Evolutionary conservation across 2,113 vertebrate genomes (phyloP), one percentile per base, ranked within the genome.

Genomic region (Triplophysa dalaica): DNA sequence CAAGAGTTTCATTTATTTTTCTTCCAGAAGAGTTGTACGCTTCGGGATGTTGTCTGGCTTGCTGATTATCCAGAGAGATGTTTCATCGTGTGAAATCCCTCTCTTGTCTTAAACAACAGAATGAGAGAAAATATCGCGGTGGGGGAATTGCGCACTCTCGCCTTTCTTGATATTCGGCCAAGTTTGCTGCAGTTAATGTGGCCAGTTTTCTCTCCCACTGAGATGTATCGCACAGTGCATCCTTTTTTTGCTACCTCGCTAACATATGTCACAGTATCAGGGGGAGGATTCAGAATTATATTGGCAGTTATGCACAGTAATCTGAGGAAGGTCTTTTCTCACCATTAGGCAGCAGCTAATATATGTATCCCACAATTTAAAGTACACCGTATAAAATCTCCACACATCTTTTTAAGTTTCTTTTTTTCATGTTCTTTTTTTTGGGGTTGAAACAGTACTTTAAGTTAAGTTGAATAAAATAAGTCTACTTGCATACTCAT

Each of bases 1-100:
- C 88, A 91, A 84, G 67, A 87, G 87, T 88, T 88, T 85, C 75
- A 88, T 90, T 91, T 89, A 90, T 91, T 91, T 92, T 91, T 83
- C 85, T 92, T 89, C 41, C 60, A 85, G 84, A 86, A 85, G 88
- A 89, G 86, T 2, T 88, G 69, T 90, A 89, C 87, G 89, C 87
- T 91, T 87, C 87, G 81, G 92, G 87, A 91, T 89, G 90, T 90
- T 92, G 88, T 89, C 86, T 89, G 89, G 89, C 87, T 64, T 76
- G 8, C 58, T 64, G 83, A 86, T 85, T 91, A 87, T 90, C 90
- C 89, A 84, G 81, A 90, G 85, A 91, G 78, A 83, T 85, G 76
- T 87, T 89, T 88, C 81, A 81, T 80, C 88, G 83, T 90, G 83
- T 84, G 80, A 87, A 86, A 82, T 79, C 77, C 72, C 54, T 86